Conservation (phyloP, 2,888 invertebrate species). For the Rhagonycha lutea region DNA sequence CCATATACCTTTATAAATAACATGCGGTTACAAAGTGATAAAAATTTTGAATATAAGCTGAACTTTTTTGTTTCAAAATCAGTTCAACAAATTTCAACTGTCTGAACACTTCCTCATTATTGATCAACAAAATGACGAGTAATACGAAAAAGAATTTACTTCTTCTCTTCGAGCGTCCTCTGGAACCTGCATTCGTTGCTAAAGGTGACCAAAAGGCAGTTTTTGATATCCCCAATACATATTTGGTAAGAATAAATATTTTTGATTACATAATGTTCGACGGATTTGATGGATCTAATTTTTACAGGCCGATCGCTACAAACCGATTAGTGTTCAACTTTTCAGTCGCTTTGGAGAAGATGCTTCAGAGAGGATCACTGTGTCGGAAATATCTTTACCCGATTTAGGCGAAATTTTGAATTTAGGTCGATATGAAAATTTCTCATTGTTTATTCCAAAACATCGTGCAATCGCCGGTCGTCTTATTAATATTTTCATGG, state of each 20-base stretch:
- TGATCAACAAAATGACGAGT: conserved; percentile 33
- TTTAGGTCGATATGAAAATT: conserved; percentile 65
- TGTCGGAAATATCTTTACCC: conserved; percentile 61
- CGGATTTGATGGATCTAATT: neutral
- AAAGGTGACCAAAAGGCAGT: conserved; percentile 67
- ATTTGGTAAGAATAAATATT: conserved; percentile 60
- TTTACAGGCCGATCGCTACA: conserved; percentile 59
- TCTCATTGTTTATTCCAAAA: conserved; percentile 74
- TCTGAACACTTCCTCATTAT: neutral
- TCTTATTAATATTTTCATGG: conserved; percentile 71
- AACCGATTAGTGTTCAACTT: conserved; percentile 61
- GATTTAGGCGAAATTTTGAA: conserved; percentile 61
- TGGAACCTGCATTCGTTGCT: conserved; percentile 76
- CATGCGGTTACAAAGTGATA: neutral
- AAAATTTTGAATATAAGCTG: conserved; percentile 1
- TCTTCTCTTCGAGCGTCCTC: conserved; percentile 74
- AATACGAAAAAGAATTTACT: conserved; percentile 60
- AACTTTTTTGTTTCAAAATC: neutral
- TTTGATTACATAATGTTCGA: neutral
- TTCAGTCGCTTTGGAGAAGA: conserved; percentile 65
- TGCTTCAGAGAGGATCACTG: conserved; percentile 58
- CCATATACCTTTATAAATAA: neutral
- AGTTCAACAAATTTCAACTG: neutral
- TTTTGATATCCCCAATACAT: conserved; percentile 65
- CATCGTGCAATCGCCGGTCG: conserved; percentile 74